Conservation (phyloP, 2,113 vertebrate species). For the Etheostoma spectabile region DNA sequence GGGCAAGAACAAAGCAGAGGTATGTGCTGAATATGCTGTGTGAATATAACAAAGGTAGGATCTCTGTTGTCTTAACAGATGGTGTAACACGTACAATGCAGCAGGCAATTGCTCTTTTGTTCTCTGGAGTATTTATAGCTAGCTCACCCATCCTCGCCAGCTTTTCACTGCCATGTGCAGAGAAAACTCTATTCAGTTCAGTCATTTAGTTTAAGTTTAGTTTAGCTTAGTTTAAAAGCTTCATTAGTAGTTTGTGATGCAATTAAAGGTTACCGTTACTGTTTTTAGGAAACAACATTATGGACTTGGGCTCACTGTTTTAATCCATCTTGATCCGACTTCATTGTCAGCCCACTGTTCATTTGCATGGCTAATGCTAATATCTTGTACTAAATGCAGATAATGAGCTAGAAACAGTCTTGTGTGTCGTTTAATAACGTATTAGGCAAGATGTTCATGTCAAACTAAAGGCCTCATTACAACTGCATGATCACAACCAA, state of each 20-base stretch:
- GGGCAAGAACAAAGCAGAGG: conserved; percentile 20
- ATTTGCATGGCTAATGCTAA: background rate
- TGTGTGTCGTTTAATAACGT: conserved; percentile 9
- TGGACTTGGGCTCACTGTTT: background rate
- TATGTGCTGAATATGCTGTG: conserved; percentile 26
- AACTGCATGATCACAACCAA: background rate
- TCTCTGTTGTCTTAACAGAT: conserved; percentile 77
- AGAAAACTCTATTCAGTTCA: conserved; percentile 53
- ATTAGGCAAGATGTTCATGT: conserved; percentile 1
- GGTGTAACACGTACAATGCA: conserved; percentile 79
- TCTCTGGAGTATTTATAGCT: conserved; percentile 79
- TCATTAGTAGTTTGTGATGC: background rate
- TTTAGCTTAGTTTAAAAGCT: background rate
- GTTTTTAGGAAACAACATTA: conserved; percentile 3
- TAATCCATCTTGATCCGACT: background rate
- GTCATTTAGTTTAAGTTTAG: conserved; percentile 8
- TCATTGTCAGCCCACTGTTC: background rate
- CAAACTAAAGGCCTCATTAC: background rate
- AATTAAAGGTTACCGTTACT: background rate
- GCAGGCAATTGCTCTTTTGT: conserved; percentile 80
- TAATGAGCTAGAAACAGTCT: conserved; percentile 13
- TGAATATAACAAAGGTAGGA: conserved; percentile 52
- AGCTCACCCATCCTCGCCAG: conserved; percentile 51
- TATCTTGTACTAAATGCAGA: background rate
- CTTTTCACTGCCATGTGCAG: conserved; percentile 47